Evolutionary conservation across 2,797 vertebrate genomes (phyloP).

Genomic region (Helicolenus hilgendorfi): DNA sequence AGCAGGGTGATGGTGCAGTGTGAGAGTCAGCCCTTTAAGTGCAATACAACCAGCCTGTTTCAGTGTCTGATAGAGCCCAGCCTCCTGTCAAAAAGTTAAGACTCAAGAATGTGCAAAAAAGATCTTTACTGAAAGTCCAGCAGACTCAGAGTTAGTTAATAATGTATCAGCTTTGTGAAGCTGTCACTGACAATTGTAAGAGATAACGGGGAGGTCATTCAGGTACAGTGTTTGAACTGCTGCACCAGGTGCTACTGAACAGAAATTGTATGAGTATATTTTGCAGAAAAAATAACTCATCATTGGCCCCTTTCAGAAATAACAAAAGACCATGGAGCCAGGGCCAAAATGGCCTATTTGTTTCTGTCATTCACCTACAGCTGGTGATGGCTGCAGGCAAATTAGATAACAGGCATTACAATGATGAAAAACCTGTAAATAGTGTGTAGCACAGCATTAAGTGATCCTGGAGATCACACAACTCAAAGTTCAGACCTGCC

Average conservation of each 20-base stretch:
- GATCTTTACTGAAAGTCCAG: not conserved
- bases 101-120: not conserved
- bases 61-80: not conserved
- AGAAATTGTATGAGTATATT: not conserved
- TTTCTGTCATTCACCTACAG: not conserved
- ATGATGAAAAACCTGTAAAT: not conserved
- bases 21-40: not conserved
- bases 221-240: not conserved
- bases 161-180: not conserved
- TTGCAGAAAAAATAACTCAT: not conserved
- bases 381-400: not conserved
- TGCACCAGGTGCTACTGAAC: not conserved
- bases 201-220: not conserved
- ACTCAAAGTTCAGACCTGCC: not conserved
- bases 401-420: not conserved
- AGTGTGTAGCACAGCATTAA: not conserved
- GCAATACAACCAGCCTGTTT: not conserved
- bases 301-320: not conserved
- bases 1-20: not conserved
- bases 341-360: not conserved
- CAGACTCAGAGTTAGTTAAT: not conserved
- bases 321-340: fast-evolving
- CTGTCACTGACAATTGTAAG: not conserved
- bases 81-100: not conserved
- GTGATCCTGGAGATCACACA: not conserved